Evolutionary conservation across 2,113 vertebrate genomes (phyloP).

Genomic region (Oryzias woworae): DNA sequence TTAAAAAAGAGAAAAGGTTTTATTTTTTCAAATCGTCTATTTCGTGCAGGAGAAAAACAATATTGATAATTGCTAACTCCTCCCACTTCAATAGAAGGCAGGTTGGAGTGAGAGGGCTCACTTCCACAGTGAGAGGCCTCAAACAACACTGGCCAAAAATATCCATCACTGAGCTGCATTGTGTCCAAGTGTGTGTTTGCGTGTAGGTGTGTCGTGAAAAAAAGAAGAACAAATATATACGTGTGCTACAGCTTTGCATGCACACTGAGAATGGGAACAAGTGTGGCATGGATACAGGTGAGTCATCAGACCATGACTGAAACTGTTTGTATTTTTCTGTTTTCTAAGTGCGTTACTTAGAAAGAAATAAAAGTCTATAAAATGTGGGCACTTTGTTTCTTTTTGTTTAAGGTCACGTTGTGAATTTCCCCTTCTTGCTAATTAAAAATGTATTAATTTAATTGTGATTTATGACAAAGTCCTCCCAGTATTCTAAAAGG

Average conservation of each 20-base stretch:
- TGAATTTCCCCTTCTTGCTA: no score
- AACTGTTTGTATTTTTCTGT: slow-evolving; percentile 10
- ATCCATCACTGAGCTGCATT: slow-evolving; percentile 21
- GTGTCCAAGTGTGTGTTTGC: slow-evolving; percentile 14
- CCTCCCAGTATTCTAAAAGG: no score
- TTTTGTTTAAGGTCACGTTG: no score
- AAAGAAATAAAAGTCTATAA: no score
- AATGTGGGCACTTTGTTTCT: no score
- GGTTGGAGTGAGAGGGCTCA: slow-evolving; percentile 42
- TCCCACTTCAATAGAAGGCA: slow-evolving; percentile 40
- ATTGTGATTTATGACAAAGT: no score
- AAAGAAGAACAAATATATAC: slow-evolving; percentile 5
- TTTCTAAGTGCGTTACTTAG: neutral
- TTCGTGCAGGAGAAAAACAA: no score
- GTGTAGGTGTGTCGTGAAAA: slow-evolving; percentile 46
- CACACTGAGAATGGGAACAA: slow-evolving; percentile 26
- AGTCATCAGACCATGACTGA: slow-evolving; percentile 49
- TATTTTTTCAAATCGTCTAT: no score
- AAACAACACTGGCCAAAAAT: slow-evolving; percentile 54
- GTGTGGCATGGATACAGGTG: slow-evolving; percentile 29
- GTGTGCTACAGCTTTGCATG: slow-evolving; percentile 14
- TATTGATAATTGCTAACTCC: neutral
- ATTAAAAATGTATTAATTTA: no score
- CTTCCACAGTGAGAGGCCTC: slow-evolving; percentile 40
- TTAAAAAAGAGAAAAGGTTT: neutral